Conservation (phyloP, 2,113 vertebrate species). For the Oxyura jamaicensis region DNA sequence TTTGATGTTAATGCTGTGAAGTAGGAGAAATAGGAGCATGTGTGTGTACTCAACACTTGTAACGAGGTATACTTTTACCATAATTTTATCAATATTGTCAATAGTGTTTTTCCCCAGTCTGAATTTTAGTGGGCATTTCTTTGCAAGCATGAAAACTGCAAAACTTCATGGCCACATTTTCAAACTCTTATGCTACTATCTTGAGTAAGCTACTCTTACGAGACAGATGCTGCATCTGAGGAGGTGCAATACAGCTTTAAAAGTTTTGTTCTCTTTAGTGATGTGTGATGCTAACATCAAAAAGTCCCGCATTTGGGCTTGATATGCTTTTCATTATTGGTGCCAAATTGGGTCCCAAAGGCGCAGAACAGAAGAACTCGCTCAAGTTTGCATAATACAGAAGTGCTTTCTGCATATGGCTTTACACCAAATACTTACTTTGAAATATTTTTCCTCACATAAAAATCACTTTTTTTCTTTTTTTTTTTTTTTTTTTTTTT, state of each 20-base stretch:
- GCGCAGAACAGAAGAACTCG: slow-evolving; percentile 29
- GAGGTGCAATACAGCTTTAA: neutral
- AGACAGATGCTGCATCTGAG: neutral
- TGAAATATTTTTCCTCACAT: slow-evolving; percentile 41
- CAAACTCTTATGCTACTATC: neutral
- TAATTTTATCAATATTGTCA: neutral
- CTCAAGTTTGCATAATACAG: slow-evolving; percentile 31
- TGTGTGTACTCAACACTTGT: neutral
- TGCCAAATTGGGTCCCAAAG: slow-evolving; percentile 34
- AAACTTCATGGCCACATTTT: neutral
- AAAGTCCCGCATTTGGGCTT: neutral
- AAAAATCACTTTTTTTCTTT: neutral
- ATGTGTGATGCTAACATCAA: slow-evolving; percentile 15
- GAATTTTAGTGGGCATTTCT: neutral
- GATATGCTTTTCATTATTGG: slow-evolving; percentile 27
- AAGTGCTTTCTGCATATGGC: slow-evolving; percentile 40
- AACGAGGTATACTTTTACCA: accelerated
- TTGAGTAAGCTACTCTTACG: neutral
- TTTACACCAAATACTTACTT: slow-evolving; percentile 15
- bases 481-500: too few relatives aligned
- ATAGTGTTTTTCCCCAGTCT: neutral
- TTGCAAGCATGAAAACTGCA: neutral
- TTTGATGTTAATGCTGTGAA: neutral
- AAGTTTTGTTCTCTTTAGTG: neutral
- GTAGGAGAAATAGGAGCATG: neutral